A percentile compares a stretch with the other conserved stretches of the same genome.
Conservation (phyloP, 2,113 vertebrate genomes). For the Hoplias malabaricus region DNA sequence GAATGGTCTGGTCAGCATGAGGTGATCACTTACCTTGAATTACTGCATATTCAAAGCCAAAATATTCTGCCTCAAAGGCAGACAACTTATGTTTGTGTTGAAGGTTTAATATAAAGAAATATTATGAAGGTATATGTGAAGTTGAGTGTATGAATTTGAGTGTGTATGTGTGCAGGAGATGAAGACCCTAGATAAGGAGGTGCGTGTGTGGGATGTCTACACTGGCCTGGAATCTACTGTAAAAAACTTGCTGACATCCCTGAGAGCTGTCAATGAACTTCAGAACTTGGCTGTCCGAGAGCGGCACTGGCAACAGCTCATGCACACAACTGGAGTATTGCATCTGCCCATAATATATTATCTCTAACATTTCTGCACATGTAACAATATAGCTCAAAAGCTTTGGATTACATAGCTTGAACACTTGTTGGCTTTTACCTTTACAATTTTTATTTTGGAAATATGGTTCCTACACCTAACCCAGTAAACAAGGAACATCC, state of each 20-base stretch:
- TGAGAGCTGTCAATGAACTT: conserved; percentile 77
- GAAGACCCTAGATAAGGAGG: conserved; percentile 77
- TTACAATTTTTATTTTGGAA: too few species aligned
- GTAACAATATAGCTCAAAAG: too few species aligned
- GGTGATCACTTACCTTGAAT: too few species aligned
- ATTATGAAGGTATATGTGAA: background rate
- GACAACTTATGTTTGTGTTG: too few species aligned
- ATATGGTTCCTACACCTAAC: too few species aligned
- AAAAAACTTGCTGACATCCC: conserved; percentile 73
- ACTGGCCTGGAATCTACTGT: conserved; percentile 67
- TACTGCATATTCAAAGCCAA: background rate
- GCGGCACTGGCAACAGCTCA: conserved; percentile 76
- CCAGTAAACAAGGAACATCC: too few species aligned
- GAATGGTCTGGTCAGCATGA: too few species aligned
- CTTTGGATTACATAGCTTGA: too few species aligned
- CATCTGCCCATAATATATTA: background rate
- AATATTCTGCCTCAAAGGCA: too few species aligned
- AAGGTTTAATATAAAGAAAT: background rate
- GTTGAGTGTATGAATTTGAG: background rate
- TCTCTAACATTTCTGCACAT: too few species aligned
- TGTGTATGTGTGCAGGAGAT: conserved; percentile 65
- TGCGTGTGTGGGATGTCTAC: conserved; percentile 68
- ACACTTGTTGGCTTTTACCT: too few species aligned
- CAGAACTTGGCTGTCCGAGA: conserved; percentile 68
- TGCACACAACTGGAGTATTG: conserved; percentile 71